phyloP scores from a whole-genome alignment of 2,113 vertebrate species.

The Chaetodon auriga region DNA sequence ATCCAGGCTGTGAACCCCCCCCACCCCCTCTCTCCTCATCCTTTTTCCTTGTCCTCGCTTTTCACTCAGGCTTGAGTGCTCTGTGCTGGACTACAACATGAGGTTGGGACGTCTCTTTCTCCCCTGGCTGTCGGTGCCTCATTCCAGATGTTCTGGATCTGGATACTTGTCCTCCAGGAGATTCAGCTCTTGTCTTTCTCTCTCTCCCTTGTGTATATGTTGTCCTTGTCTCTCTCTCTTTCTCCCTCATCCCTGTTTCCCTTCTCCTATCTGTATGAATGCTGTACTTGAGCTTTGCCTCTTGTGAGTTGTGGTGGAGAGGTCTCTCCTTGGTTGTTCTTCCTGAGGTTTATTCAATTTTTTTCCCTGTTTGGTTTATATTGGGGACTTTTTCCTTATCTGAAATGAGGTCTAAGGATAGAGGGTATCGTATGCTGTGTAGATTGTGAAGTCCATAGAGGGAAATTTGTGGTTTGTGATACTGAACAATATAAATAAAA shows the following conservation, averaged over 20 bases:
- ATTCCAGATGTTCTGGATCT: not conserved
- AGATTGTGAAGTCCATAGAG: too few relatives aligned
- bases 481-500: too few relatives aligned
- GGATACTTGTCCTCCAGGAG: not conserved
- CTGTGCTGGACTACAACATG: not conserved
- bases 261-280: not conserved
- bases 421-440: too few relatives aligned
- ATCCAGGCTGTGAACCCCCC: not conserved
- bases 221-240: not conserved
- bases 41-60: conserved; percentile 1
- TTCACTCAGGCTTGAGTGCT: not conserved
- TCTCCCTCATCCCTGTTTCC: not conserved
- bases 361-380: too few relatives aligned
- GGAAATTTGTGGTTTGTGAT: too few relatives aligned
- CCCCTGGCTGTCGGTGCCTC: not conserved
- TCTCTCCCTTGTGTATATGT: not conserved
- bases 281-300: not conserved
- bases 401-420: too few relatives aligned
- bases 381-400: too few relatives aligned
- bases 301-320: not conserved
- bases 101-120: not conserved
- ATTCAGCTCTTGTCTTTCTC: not conserved
- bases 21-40: too few relatives aligned
- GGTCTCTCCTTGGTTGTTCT: not conserved
- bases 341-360: not conserved